phyloP scores from a whole-genome alignment of 1,140 invertebrate genomes.

The Idris sp. region DNA sequence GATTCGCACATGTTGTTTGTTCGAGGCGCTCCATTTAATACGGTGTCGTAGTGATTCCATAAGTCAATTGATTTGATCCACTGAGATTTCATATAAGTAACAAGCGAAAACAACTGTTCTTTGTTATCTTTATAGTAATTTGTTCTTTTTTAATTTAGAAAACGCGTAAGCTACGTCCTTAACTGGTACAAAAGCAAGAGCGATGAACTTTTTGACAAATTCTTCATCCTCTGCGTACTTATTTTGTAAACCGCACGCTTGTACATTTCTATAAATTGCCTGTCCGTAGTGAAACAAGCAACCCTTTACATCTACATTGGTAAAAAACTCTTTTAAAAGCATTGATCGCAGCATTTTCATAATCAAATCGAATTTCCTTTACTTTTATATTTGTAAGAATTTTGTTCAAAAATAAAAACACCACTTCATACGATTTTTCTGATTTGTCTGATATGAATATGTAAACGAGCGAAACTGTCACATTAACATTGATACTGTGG shows the following conservation, averaged over 20 bases:
- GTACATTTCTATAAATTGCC: conserved; percentile 2
- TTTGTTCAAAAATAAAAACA: too few relatives aligned
- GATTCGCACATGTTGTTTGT: too few relatives aligned
- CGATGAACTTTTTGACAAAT: conserved; percentile 1
- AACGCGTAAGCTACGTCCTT: not conserved
- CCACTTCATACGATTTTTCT: conserved; percentile 12
- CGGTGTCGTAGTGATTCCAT: too few relatives aligned
- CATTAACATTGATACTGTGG: not conserved
- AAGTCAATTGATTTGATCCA: not conserved
- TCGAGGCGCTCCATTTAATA: too few relatives aligned
- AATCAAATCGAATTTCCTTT: not conserved
- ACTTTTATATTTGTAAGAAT: not conserved
- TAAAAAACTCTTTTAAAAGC: conserved; percentile 1
- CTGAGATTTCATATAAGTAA: not conserved
- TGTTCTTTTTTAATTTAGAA: not conserved
- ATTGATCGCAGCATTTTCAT: conserved; percentile 2
- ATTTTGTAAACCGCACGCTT: not conserved
- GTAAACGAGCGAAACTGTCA: conserved; percentile 4
- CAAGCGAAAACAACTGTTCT: not conserved
- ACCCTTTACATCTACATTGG: not conserved
- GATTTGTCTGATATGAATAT: conserved; percentile 1
- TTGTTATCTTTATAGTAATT: not conserved
- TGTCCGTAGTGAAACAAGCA: conserved; percentile 4
- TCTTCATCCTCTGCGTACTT: not conserved
- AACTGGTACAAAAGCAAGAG: not conserved